Conservation (phyloP, 2,113 vertebrate genomes). For the Cyanoderma ruficeps region DNA sequence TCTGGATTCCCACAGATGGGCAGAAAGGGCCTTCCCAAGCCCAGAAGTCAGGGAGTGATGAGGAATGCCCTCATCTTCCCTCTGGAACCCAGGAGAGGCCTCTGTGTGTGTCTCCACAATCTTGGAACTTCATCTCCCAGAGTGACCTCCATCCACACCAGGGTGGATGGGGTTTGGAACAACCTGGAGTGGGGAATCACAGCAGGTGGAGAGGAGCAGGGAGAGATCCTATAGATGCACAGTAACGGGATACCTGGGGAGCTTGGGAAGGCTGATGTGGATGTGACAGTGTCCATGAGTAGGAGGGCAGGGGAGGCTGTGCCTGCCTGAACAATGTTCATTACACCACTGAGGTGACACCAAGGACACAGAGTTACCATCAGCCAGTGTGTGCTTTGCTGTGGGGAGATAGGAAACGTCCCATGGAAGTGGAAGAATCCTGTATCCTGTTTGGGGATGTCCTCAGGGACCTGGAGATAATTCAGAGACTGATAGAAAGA, state of each 20-base stretch:
- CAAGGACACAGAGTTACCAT: not conserved
- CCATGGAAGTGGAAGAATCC: not conserved
- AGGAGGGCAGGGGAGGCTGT: rapidly evolving
- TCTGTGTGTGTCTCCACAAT: not conserved
- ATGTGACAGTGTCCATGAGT: not conserved
- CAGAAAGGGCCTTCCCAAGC: not conserved
- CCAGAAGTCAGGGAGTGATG: not conserved
- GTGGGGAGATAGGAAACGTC: not conserved
- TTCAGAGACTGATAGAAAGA: not conserved
- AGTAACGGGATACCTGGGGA: rapidly evolving
- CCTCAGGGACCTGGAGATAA: not conserved
- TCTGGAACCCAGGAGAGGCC: not conserved
- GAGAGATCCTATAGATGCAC: not conserved
- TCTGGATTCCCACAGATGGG: not conserved
- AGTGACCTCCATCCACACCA: not conserved
- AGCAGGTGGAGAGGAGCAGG: not conserved
- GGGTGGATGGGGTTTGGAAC: not conserved
- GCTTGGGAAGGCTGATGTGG: not conserved
- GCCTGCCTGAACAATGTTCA: not conserved
- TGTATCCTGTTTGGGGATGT: not conserved
- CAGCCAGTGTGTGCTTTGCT: not conserved
- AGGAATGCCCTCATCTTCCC: not conserved
- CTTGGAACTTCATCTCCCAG: not conserved
- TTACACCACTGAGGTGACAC: not conserved
- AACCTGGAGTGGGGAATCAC: rapidly evolving